Base-by-base conservation (phyloP, 2,797 vertebrate species). In the Lateolabrax maculatus region DNA sequence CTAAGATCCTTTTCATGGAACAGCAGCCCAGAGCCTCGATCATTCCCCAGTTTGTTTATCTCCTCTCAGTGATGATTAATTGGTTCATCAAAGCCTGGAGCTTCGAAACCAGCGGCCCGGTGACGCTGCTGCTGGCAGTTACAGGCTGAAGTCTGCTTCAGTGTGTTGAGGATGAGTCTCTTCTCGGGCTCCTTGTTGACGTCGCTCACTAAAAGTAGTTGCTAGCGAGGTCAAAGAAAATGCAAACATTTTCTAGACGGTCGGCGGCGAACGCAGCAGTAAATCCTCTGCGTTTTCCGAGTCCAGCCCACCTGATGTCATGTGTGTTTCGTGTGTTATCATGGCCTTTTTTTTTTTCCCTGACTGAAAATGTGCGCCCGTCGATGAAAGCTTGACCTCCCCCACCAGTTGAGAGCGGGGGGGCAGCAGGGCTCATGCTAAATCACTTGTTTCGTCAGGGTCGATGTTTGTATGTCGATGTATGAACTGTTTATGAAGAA, bases 321-420 rank as follows among this genome's bases (percentile, higher is more conserved):
- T n/a, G n/a, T n/a, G n/a, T n/a, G n/a, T n/a, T n/a, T n/a, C 4
- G 23, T 66, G 81, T 90, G 70, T 90, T 87, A n/a, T 65, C 44
- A 25, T 75, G 34, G 19, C 58, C 75, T 81, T 57, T 53, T 21
- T 52, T 63, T 11, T 51, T 23, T 2, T 1, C 6, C 51, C 39
- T 70, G 71, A 34, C 57, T 55, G 60, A 79, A 25, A 39, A 31
- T 0, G 6, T 43, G 70, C 58, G 37, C 37, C 67, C 56, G 72
- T 71, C 56, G 1, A 74, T 3, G 27, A 37, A 72, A 60, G 69
- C 62, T 74, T 79, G 67, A 51, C 23, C 80, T 25, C 66, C 43
- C 55, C 70, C 58, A 5, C 29, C 25, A 1, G 66, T 36, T 57
- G 18, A 73, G 36, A 48, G 70, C 37, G 57, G 65, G 73, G 31